Percentiles rank a stretch among this genome's conserved stretches.
These are phyloP conservation scores for Hippoglossus stenolepis DNA, from an alignment of 2,113 vertebrate genomes.

Conservation along the genomic window DNA sequence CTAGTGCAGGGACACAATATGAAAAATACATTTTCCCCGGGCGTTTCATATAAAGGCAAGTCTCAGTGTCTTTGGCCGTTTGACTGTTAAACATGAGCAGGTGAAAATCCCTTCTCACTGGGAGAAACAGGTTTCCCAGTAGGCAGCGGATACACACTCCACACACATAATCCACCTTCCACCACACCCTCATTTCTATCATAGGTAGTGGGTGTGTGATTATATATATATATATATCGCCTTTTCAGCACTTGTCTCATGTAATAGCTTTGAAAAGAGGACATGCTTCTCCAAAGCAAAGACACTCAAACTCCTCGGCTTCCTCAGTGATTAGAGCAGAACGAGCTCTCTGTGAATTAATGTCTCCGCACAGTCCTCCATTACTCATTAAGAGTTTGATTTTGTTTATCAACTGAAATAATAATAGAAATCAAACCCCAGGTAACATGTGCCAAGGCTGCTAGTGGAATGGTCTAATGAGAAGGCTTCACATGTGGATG, in stretches of 20 bases:
- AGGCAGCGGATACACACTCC: conserved; percentile 8
- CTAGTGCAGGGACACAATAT: conserved; percentile 35
- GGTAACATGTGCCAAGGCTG: conserved; percentile 83
- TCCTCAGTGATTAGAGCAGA: conserved; percentile 41
- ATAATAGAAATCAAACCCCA: conserved; percentile 84
- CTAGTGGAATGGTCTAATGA: conserved; percentile 80
- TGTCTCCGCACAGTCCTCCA: conserved; percentile 56
- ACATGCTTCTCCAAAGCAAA: conserved; percentile 15
- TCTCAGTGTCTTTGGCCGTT: conserved; percentile 22
- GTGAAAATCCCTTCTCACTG: conserved; percentile 47
- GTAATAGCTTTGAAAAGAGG: conserved; percentile 33
- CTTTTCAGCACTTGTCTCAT: conserved; percentile 29
- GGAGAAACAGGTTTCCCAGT: conserved; percentile 17
- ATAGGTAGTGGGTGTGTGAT: neutral
- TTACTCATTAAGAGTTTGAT: conserved; percentile 80
- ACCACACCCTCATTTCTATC: conserved; percentile 12
- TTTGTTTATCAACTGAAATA: conserved; percentile 82
- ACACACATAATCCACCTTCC: conserved; percentile 17
- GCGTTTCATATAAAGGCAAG: conserved; percentile 12
- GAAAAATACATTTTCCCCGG: conserved; percentile 26
- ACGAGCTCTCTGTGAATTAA: conserved; percentile 54
- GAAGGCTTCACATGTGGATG: conserved; percentile 86
- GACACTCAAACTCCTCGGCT: conserved; percentile 14
- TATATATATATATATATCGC: neutral
- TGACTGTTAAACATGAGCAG: conserved; percentile 56